Base-by-base conservation (phyloP, 2,888 invertebrate genomes). In the Lochmaea capreae region DNA sequence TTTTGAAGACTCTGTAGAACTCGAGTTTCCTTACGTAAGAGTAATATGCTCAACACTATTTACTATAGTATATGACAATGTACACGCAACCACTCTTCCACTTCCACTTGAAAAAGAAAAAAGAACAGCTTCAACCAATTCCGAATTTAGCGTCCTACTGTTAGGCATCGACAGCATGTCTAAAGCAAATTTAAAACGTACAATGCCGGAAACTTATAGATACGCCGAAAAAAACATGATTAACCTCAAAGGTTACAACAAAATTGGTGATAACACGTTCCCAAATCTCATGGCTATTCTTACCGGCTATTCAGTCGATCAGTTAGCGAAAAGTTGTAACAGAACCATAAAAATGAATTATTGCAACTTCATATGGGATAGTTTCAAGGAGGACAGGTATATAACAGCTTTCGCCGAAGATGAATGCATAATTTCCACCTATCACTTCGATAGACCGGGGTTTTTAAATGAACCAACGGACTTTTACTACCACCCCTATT, bases 121-220 rank as follows among this genome's bases (percentile, higher is more conserved):
- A 62, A 46, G 49, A 58, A 79, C 87, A 52, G 14, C 26, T 3
- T 26, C 26, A 33, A 71, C 49, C 14, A 93, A 95, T 10, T 54
- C 61, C 12, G 68, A 68, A 42, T 74, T 71, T 58, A 78, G 97
- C 83, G 91, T 97, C 0, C 86, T 96, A 46, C 88, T 96, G 84
- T 84, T 97, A 33, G 97, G 96, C 65, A 92, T 97, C 81, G 96
- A 97, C 84, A 94, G 95, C 57, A 92, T 97, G 82, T 97, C 97
- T 0, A 87, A 95, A 70, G 88, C 94, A 46, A 94, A 96, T 84
- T 89, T 95, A 71, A 89, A 91, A 33, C 89, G 95, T 63, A 91
- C 93, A 12, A 92, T 97, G 91, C 93, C 93, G 1, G 89, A 90
- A 82, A 95, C 95, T 0, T 88, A 90, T 1, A 87, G 89, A 16